These are phyloP conservation scores for Perodicticus potto DNA, from an alignment of 2,797 vertebrate genomes.

Conservation along the genomic window DNA sequence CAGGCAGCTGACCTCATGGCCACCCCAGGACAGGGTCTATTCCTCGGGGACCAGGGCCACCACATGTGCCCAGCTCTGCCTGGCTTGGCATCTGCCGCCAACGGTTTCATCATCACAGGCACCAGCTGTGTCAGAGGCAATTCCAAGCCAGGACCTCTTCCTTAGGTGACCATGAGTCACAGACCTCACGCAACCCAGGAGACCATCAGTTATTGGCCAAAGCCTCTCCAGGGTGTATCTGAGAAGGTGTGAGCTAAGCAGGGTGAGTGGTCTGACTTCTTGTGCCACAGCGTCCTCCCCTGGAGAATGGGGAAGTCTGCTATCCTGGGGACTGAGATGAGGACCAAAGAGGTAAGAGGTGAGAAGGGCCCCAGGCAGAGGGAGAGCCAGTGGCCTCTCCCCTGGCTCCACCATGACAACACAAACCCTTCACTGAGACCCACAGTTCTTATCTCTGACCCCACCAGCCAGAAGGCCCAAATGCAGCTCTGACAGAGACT, in stretches of 20 bases:
- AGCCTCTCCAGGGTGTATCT: background rate
- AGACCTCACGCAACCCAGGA: background rate
- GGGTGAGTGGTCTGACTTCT: background rate
- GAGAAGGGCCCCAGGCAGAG: background rate
- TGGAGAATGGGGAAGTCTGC: background rate
- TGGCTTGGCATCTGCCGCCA: background rate
- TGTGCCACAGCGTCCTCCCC: background rate
- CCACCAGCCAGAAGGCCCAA: background rate
- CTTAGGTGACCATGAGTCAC: background rate
- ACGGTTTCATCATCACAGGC: background rate
- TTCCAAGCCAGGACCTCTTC: background rate
- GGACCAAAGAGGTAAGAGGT: background rate
- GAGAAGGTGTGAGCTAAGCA: background rate
- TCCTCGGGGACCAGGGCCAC: background rate
- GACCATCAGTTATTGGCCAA: background rate
- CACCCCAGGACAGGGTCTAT: background rate
- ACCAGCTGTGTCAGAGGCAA: background rate
- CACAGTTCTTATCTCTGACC: background rate
- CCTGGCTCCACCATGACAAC: accelerated
- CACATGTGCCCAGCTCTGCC: background rate
- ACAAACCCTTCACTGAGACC: background rate
- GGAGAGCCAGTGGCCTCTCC: background rate
- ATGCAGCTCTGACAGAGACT: background rate
- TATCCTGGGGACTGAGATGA: background rate
- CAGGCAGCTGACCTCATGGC: constrained; percentile 25